These are phyloP conservation scores for Entomyzon cyanotis DNA, from an alignment of 2,113 vertebrate genomes.

Conservation along the genomic window DNA sequence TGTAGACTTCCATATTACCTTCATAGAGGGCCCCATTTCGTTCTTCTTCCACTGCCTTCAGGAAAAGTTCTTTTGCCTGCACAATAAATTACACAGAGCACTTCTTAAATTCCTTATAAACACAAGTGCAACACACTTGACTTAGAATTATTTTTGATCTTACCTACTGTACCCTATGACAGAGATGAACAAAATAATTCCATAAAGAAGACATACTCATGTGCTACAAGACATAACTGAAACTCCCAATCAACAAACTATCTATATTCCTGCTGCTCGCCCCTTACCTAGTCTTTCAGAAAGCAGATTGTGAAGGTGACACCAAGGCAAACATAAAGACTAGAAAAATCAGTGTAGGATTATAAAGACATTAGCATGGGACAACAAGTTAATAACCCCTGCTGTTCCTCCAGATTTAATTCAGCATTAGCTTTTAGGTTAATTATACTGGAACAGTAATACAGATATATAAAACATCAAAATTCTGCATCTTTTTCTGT, in stretches of 20 bases:
- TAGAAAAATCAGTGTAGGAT: background rate
- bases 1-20: constrained; percentile 73
- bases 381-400: background rate
- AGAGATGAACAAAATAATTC: background rate
- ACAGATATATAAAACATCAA: background rate
- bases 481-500: background rate
- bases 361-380: background rate
- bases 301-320: background rate
- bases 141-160: background rate
- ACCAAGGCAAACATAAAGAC: background rate
- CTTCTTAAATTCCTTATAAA: constrained; percentile 9
- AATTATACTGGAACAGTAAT: background rate
- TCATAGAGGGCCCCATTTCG: constrained; percentile 96
- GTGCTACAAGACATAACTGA: background rate
- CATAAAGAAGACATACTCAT: background rate
- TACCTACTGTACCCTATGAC: background rate
- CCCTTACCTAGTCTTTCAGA: background rate
- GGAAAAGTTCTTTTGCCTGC: constrained; percentile 93
- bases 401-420: background rate
- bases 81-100: constrained; percentile 44
- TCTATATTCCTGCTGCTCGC: accelerated
- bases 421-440: background rate
- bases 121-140: background rate
- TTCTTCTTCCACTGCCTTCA: constrained; percentile 95
- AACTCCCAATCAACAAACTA: background rate